These are phyloP conservation scores for Silurus meridionalis DNA, from an alignment of 2,113 vertebrate species.

Conservation along the genomic window DNA sequence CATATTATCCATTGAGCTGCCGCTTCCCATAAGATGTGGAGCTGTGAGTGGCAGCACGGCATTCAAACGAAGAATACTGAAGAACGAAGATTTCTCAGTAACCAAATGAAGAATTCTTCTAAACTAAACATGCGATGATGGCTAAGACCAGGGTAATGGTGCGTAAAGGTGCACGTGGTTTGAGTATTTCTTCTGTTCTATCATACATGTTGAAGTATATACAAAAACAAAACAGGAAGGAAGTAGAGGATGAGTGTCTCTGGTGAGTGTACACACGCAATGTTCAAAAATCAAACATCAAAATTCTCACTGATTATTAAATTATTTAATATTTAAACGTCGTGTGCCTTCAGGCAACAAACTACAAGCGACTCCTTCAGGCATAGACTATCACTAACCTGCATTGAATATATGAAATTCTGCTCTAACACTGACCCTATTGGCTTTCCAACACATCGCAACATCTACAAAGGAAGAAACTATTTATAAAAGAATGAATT, in stretches of 20 bases:
- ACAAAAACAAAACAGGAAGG: neutral
- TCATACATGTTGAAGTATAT: too few relatives aligned
- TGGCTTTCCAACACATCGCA: neutral
- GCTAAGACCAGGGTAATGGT: neutral
- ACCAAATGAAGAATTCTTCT: too few relatives aligned
- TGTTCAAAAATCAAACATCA: neutral
- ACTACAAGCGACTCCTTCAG: neutral
- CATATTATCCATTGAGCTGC: too few relatives aligned
- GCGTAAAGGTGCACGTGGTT: too few relatives aligned
- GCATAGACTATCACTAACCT: neutral
- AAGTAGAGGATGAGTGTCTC: neutral
- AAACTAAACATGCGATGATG: neutral
- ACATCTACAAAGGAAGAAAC: neutral
- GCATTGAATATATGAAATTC: neutral
- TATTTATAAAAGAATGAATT: neutral
- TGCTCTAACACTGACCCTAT: neutral
- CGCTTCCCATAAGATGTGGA: neutral
- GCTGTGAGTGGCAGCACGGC: too few relatives aligned
- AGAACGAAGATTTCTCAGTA: too few relatives aligned
- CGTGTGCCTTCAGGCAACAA: neutral
- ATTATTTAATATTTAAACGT: neutral
- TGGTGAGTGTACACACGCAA: neutral
- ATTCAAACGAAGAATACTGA: too few relatives aligned
- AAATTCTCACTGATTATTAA: neutral
- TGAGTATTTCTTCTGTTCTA: too few relatives aligned